Conservation (phyloP, 2,113 vertebrate genomes). For the Cynopterus brachyotis region DNA sequence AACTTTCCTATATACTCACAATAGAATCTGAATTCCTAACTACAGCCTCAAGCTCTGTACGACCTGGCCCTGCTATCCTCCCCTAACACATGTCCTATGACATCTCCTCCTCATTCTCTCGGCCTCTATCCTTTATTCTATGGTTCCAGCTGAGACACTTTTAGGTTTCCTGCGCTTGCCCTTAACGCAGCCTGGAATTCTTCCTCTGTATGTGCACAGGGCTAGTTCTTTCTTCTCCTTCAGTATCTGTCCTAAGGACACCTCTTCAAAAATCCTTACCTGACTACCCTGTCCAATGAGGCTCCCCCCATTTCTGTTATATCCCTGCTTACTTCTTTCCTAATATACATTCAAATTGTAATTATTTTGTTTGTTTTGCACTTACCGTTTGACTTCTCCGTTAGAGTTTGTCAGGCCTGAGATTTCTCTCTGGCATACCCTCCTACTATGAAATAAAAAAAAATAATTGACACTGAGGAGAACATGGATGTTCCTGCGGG, state of each 20-base stretch:
- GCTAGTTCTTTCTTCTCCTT: background rate
- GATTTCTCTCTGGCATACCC: background rate
- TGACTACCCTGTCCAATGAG: fast-evolving
- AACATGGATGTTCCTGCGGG: background rate
- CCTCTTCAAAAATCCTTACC: background rate
- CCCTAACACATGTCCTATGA: background rate
- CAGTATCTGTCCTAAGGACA: background rate
- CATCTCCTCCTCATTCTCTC: background rate
- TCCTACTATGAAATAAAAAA: background rate
- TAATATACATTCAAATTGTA: fast-evolving
- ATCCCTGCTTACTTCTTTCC: background rate
- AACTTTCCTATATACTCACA: background rate
- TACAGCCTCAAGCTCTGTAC: background rate
- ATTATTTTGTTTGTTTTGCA: too few species aligned
- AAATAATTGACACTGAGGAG: background rate
- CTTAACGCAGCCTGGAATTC: background rate
- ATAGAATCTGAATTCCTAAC: background rate
- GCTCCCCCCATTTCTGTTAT: background rate
- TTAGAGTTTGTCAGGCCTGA: background rate
- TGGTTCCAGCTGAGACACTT: background rate
- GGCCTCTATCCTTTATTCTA: background rate
- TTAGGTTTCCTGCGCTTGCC: too few species aligned
- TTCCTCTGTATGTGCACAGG: background rate
- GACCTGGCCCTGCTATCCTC: background rate
- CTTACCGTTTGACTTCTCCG: background rate